Evolutionary conservation across 1,140 invertebrate genomes (phyloP).

Genomic region (Brachionus angularis): DNA sequence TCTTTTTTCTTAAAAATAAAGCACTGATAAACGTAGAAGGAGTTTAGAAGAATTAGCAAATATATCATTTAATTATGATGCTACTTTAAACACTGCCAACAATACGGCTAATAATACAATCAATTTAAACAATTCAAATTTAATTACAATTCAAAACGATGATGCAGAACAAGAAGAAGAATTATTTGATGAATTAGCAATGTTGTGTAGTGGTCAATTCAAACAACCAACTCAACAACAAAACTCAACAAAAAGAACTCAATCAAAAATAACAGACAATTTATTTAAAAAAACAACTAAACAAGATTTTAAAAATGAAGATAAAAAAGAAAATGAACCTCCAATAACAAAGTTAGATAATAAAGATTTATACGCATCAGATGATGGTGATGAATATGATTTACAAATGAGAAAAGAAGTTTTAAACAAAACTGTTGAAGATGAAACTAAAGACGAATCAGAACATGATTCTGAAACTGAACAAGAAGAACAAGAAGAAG

Average conservation of each 20-base stretch:
- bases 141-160: no score
- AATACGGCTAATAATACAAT: constrained; percentile 26
- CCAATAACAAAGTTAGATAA: no score
- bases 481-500: neutral
- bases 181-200: constrained; percentile 29
- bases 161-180: constrained; percentile 32
- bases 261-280: neutral
- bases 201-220: constrained; percentile 42
- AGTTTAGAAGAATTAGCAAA: constrained; percentile 20
- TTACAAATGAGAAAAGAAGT: neutral
- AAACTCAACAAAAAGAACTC: neutral
- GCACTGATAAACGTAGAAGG: neutral
- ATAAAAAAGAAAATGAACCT: no score
- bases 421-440: neutral
- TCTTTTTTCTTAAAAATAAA: neutral
- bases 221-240: neutral
- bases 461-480: neutral
- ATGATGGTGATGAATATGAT: constrained; percentile 12
- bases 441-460: neutral
- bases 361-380: neutral
- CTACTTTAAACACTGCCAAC: neutral
- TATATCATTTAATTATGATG: constrained; percentile 11
- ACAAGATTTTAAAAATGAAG: no score
- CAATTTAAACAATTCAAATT: neutral
- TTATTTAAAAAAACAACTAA: no score